Evolutionary conservation across 2,113 vertebrate genomes (phyloP).

Genomic region (Struthio camelus): DNA sequence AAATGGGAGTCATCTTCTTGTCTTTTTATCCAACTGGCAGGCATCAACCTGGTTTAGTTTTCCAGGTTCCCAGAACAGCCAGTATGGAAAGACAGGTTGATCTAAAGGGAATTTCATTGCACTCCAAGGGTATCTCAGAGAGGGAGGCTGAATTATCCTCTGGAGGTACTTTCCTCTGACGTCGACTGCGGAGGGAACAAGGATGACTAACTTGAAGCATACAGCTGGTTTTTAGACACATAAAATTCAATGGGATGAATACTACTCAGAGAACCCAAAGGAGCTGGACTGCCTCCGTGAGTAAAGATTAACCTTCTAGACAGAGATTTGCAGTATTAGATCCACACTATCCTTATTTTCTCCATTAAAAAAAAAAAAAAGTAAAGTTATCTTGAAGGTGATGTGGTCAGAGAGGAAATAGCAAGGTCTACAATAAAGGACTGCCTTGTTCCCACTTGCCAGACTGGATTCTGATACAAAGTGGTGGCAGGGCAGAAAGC

Average conservation of each 20-base stretch:
- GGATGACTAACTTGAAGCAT: not conserved
- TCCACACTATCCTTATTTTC: fast-evolving
- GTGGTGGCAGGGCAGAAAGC: not conserved
- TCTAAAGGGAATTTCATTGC: not conserved
- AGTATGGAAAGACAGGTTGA: not conserved
- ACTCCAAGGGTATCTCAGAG: not conserved
- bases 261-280: not conserved
- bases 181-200: not conserved
- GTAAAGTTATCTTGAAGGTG: not conserved
- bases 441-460: not conserved
- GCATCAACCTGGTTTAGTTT: not conserved
- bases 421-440: not conserved
- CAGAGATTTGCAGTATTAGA: not conserved
- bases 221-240: not conserved
- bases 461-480: not conserved
- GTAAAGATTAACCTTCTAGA: not conserved
- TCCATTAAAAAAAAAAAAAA: not conserved
- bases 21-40: not conserved
- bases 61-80: not conserved
- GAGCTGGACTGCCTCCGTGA: not conserved
- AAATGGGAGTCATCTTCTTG: not conserved
- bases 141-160: not conserved
- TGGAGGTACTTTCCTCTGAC: not conserved
- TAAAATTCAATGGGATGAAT: not conserved
- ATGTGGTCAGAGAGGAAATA: not conserved